Evolutionary conservation across 2,888 invertebrate genomes (phyloP).

Genomic region (Lasioglossum lativentre): DNA sequence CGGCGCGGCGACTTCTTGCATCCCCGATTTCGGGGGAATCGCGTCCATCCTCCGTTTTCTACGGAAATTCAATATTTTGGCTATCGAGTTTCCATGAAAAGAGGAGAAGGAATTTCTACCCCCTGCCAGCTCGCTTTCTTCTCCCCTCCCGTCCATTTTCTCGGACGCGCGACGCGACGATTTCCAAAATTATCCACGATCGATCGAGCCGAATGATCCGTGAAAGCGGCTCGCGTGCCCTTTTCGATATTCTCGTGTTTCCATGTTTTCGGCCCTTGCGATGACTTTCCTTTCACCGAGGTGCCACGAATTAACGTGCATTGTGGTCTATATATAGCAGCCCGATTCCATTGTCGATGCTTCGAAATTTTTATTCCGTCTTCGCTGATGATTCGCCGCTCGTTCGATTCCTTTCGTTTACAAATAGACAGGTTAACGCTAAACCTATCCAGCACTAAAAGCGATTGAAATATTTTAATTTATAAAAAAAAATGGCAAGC

Average conservation of each 20-base stretch:
- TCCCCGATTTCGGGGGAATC: slow-evolving; percentile 59
- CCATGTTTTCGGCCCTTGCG: slow-evolving; percentile 23
- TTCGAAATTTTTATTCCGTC: too few species aligned
- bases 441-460: too few species aligned
- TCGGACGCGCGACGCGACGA: not conserved
- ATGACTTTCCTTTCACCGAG: slow-evolving; percentile 6
- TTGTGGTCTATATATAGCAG: not conserved
- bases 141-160: slow-evolving; percentile 41
- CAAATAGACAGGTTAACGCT: too few species aligned
- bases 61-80: slow-evolving; percentile 82
- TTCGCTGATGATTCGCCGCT: too few species aligned
- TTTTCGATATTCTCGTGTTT: slow-evolving; percentile 50
- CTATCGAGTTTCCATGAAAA: slow-evolving; percentile 77
- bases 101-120: slow-evolving; percentile 19
- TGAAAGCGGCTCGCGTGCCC: slow-evolving; percentile 43
- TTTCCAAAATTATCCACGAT: slow-evolving; percentile 57
- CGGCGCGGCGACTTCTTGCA: slow-evolving; percentile 58
- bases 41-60: slow-evolving; percentile 66
- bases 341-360: too few species aligned
- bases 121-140: slow-evolving; percentile 13
- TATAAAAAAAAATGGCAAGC: too few species aligned
- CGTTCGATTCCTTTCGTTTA: too few species aligned
- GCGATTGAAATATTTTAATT: too few species aligned
- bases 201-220: slow-evolving; percentile 39
- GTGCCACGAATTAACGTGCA: slow-evolving; percentile 2